Evolutionary conservation across 2,888 invertebrate species (phyloP).

Genomic region (Sialis lutaria): DNA sequence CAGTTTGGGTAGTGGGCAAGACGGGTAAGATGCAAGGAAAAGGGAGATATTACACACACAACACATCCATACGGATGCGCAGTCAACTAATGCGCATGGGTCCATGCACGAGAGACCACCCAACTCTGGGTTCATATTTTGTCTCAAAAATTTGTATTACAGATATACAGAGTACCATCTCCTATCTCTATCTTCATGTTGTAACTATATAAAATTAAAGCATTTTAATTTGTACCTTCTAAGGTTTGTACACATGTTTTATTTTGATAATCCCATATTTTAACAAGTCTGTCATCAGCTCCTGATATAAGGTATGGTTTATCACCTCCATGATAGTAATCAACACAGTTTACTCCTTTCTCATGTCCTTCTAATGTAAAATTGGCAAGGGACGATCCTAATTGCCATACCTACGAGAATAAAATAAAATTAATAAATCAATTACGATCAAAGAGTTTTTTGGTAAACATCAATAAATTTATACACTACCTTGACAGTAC

Average conservation of each 20-base stretch:
- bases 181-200: too few species aligned
- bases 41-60: too few species aligned
- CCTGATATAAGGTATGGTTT: constrained; percentile 98
- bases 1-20: too few species aligned
- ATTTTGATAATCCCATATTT: constrained; percentile 99
- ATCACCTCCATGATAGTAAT: constrained; percentile 97
- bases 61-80: too few species aligned
- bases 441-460: neutral
- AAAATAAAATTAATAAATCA: constrained; percentile 4
- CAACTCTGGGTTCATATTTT: too few species aligned
- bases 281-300: constrained; percentile 92
- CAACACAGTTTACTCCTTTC: constrained; percentile 97
- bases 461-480: neutral
- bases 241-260: constrained; percentile 98
- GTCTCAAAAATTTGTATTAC: neutral
- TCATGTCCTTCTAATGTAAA: constrained; percentile 97
- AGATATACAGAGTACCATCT: neutral
- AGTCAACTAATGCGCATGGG: too few species aligned
- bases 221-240: constrained; percentile 35
- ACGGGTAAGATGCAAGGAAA: too few species aligned
- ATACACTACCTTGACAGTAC: constrained; percentile 69
- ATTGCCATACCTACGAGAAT: constrained; percentile 69
- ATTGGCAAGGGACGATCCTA: constrained; percentile 93
- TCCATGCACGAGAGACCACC: too few species aligned
- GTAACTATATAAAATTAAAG: neutral